These are phyloP conservation scores for Suricata suricatta DNA, from an alignment of 2,113 vertebrate species.

Conservation along the genomic window DNA sequence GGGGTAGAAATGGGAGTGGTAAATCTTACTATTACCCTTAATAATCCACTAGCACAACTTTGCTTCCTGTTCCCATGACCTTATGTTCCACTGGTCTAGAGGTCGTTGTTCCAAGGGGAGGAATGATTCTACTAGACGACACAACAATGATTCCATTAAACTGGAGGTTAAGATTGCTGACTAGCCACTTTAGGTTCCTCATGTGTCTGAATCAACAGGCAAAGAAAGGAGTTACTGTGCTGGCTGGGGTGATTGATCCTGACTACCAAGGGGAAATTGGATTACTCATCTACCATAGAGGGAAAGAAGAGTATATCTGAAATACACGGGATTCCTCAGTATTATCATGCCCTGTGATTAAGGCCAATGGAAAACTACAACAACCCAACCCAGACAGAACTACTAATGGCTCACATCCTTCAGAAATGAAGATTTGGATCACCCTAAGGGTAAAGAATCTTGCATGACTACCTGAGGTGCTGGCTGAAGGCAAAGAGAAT, in stretches of 20 bases:
- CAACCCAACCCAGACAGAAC: not conserved
- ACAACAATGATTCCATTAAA: not conserved
- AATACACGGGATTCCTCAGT: not conserved
- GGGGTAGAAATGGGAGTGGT: not conserved
- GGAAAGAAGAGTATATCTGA: not conserved
- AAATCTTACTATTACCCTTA: not conserved
- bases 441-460: not conserved
- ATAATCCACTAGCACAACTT: not conserved
- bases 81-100: not conserved
- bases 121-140: not conserved
- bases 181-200: not conserved
- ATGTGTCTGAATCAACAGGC: not conserved
- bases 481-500: not conserved
- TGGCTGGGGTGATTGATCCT: not conserved
- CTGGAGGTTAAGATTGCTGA: not conserved
- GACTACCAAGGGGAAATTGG: not conserved
- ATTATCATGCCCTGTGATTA: not conserved
- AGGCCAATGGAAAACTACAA: not conserved
- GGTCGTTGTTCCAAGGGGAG: not conserved
- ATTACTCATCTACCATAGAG: not conserved
- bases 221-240: not conserved
- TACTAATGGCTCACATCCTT: not conserved
- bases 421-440: slow-evolving; percentile 24
- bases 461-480: not conserved
- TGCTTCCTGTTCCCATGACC: not conserved